These are phyloP conservation scores for Elephantulus edwardii DNA, from an alignment of 2,113 vertebrate genomes.

Conservation along the genomic window DNA sequence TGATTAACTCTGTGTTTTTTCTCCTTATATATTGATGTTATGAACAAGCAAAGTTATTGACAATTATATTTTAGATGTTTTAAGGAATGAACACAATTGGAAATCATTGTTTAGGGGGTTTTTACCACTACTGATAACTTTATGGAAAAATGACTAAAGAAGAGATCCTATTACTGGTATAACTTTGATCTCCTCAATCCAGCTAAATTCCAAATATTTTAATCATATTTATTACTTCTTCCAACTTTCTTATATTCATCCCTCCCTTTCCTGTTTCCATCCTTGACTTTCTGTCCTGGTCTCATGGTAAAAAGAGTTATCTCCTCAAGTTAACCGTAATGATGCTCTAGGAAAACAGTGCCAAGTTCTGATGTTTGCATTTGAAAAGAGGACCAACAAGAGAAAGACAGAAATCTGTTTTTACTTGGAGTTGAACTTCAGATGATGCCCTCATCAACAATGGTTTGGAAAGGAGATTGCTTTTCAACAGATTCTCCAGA, in stretches of 20 bases:
- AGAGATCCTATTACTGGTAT: neutral
- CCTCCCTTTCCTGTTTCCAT: neutral
- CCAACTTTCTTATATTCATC: neutral
- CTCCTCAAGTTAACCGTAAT: neutral
- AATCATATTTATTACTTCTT: neutral
- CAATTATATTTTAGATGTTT: neutral
- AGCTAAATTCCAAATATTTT: neutral
- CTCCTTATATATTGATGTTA: neutral
- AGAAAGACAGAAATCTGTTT: neutral
- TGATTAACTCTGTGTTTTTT: neutral
- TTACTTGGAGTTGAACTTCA: neutral
- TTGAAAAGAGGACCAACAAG: neutral
- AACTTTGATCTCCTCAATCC: neutral
- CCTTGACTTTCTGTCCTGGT: neutral
- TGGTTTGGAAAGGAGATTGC: neutral
- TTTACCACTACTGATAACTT: neutral
- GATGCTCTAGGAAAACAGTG: neutral
- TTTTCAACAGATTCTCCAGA: neutral
- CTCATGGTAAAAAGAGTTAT: neutral
- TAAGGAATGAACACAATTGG: neutral
- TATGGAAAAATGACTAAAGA: neutral
- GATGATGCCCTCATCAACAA: neutral
- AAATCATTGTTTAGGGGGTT: neutral
- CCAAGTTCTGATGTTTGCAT: neutral
- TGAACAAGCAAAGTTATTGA: neutral